Base-by-base conservation (phyloP, 2,888 invertebrate genomes). In the Ctena decussata region DNA sequence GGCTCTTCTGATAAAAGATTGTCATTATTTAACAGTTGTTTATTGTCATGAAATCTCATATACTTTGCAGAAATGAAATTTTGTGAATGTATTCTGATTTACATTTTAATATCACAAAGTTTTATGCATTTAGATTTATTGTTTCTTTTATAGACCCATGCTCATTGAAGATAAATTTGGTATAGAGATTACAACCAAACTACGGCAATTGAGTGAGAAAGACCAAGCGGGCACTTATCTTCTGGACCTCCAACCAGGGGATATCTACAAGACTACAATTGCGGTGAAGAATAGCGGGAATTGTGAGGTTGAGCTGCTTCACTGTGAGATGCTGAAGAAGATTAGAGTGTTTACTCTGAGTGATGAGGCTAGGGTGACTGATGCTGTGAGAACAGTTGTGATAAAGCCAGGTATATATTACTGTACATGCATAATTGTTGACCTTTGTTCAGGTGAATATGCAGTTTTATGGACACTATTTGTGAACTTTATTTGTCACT, bases 241-340 rank as follows among this genome's bases (percentile, higher is more conserved):
- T 24, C 75, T 93, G 0, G 72, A 89, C 24, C 71, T 91, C 3
- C 49, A 80, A 24, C 90, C 90, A 72, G 82, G 77, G 11, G 72
- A 76, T 49, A 35, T 57, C 70, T 30, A 85, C 60, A n/a, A 75
- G 30, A 2, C 75, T 88, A 18, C 73, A 39, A 32, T 93, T 39
- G 84, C 77, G 0, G 79, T 93, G 8, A 69, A 71, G 1, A 93
- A 93, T 73, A 83, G 74, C 2, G 80, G 84, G 21, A 37, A 69
- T 0, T n/a, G 15, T 15, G 57, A 83, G 30, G 80, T 92, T 11
- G 80, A 89, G 37, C 84, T 93, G 37, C 73, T 85, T 21, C 87
- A 90, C 39, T 92, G 92, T 89, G 93, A 93, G 77, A 80, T 92
- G 88, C 82, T 93, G 77, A 93, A 92, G 72, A 80, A 87, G 30